These are phyloP conservation scores for Lepidurus apus DNA, from an alignment of 1,140 invertebrate genomes.

Conservation along the genomic window DNA sequence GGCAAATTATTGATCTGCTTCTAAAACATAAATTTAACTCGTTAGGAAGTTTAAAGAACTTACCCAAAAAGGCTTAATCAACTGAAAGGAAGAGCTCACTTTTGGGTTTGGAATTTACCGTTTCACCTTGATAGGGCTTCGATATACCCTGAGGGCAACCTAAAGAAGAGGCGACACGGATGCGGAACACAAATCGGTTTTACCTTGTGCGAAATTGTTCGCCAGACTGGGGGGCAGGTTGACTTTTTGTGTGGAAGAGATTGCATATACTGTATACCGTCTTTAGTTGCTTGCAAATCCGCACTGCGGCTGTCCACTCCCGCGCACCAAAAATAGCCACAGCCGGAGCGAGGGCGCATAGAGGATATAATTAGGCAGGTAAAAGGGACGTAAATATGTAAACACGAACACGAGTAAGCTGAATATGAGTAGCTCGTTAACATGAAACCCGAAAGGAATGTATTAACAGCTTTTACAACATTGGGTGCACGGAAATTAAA, in stretches of 20 bases:
- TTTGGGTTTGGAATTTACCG: too few species aligned
- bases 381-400: not conserved
- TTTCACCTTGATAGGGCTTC: too few species aligned
- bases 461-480: constrained; percentile 7
- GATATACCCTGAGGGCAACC: too few species aligned
- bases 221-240: not conserved
- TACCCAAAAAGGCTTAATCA: too few species aligned
- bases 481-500: not conserved
- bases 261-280: not conserved
- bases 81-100: too few species aligned
- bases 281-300: constrained; percentile 7
- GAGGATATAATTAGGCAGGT: not conserved
- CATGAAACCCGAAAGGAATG: not conserved
- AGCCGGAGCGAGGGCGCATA: constrained; percentile 6
- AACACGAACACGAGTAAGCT: not conserved
- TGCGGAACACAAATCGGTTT: too few species aligned
- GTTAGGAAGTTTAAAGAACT: not conserved
- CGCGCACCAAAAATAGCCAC: not conserved
- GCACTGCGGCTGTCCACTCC: constrained; percentile 5
- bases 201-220: too few species aligned
- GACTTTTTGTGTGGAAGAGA: not conserved
- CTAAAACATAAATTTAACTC: not conserved
- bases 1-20: not conserved
- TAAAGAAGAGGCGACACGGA: too few species aligned
- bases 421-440: not conserved